These are phyloP conservation scores for Rhagologus leucostigma DNA, from an alignment of 2,113 vertebrate genomes.

Conservation along the genomic window DNA sequence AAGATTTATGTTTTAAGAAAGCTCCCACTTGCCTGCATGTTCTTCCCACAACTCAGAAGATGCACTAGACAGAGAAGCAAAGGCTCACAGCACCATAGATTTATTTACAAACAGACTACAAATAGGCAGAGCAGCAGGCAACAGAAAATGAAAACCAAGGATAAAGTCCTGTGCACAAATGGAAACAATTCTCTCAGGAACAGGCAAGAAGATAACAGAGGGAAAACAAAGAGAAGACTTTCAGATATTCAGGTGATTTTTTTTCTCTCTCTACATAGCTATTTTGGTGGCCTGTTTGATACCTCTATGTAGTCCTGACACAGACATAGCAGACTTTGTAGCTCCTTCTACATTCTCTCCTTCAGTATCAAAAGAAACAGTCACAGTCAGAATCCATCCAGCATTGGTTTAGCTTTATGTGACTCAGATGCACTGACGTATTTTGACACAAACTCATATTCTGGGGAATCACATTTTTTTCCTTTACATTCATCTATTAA, in stretches of 20 bases:
- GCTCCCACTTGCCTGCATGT: not conserved
- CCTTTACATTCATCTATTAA: not conserved
- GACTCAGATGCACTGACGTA: not conserved
- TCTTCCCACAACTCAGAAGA: not conserved
- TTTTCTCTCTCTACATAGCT: not conserved
- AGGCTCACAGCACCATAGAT: not conserved
- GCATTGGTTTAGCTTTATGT: not conserved
- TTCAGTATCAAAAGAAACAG: not conserved
- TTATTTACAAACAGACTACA: slow-evolving; percentile 5
- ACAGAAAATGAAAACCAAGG: not conserved
- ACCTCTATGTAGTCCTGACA: not conserved
- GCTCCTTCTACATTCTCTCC: not conserved
- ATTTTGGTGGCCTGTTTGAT: not conserved
- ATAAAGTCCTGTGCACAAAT: not conserved
- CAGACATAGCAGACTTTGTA: not conserved
- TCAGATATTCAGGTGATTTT: not conserved
- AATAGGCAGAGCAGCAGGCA: not conserved
- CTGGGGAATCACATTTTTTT: not conserved
- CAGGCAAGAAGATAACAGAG: not conserved
- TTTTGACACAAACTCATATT: not conserved
- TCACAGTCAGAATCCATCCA: not conserved
- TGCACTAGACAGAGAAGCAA: not conserved
- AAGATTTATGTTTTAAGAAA: not conserved
- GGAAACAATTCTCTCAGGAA: not conserved
- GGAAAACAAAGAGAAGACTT: not conserved